These are phyloP conservation scores for Hylaea fasciaria DNA, from an alignment of 2,888 invertebrate species.

Conservation along the genomic window DNA sequence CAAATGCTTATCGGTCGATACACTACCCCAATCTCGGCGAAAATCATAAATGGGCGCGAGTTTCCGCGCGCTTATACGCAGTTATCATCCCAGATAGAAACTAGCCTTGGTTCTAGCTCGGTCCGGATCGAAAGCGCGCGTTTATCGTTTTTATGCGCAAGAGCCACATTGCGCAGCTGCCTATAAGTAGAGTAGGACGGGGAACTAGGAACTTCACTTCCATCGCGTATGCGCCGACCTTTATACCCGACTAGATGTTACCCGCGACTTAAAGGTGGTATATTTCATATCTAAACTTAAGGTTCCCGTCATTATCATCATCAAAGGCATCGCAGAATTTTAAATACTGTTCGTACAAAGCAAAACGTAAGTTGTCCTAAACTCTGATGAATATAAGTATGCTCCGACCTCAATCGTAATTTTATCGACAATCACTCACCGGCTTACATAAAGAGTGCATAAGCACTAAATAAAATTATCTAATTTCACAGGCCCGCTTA, in stretches of 20 bases:
- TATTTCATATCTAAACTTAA: too few relatives aligned
- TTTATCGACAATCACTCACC: slow-evolving; percentile 1
- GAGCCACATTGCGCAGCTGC: slow-evolving; percentile 56
- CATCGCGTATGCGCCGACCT: slow-evolving; percentile 31
- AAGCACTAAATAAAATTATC: slow-evolving; percentile 12
- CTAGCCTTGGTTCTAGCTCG: slow-evolving; percentile 62
- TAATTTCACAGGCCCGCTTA: slow-evolving; percentile 12
- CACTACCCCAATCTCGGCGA: slow-evolving; percentile 28
- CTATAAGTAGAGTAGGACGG: slow-evolving; percentile 57
- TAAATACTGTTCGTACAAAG: neutral
- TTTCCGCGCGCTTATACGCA: slow-evolving; percentile 58
- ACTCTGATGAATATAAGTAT: neutral
- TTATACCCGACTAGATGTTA: slow-evolving; percentile 20
- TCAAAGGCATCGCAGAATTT: too few relatives aligned
- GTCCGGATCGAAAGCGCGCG: slow-evolving; percentile 80
- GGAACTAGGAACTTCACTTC: slow-evolving; percentile 48
- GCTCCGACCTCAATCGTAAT: slow-evolving; percentile 14
- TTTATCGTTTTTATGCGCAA: slow-evolving; percentile 65
- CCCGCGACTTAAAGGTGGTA: too few relatives aligned
- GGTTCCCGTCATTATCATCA: too few relatives aligned
- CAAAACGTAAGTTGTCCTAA: neutral
- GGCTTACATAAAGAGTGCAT: slow-evolving; percentile 11
- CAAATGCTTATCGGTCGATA: slow-evolving; percentile 20
- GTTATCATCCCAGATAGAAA: slow-evolving; percentile 73
- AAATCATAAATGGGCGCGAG: slow-evolving; percentile 47